Percentiles rank a stretch among this genome's conserved stretches.
Conservation (phyloP, 2,888 invertebrate genomes). For the Xanthorhoe designata region DNA sequence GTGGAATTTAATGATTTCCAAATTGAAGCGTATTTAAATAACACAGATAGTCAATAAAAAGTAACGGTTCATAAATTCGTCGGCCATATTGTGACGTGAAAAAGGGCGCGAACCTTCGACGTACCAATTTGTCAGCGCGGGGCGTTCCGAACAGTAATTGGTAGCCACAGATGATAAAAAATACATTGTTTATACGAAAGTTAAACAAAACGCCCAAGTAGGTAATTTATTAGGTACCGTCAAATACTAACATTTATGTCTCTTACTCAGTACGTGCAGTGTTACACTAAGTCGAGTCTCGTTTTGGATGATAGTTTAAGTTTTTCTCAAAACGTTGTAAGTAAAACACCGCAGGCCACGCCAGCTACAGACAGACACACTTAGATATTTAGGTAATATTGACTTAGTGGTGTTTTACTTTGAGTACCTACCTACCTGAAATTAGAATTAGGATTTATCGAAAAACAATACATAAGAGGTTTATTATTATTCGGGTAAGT, state of each 20-base stretch:
- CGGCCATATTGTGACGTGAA: constrained; percentile 42
- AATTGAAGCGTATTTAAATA: not conserved
- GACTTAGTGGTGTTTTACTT: too few species aligned
- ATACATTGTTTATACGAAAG: constrained; percentile 56
- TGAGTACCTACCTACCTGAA: too few species aligned
- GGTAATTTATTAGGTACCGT: constrained; percentile 35
- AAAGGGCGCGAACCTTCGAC: constrained; percentile 42
- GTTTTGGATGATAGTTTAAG: too few species aligned
- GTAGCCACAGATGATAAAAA: constrained; percentile 58
- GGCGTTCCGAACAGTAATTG: constrained; percentile 76
- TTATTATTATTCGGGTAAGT: too few species aligned
- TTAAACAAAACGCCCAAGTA: constrained; percentile 52
- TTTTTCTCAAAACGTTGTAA: too few species aligned
- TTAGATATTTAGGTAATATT: too few species aligned
- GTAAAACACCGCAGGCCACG: too few species aligned
- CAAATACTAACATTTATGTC: constrained; percentile 37
- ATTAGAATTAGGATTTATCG: too few species aligned
- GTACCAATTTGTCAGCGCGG: constrained; percentile 73
- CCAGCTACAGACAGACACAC: too few species aligned
- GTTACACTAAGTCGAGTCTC: too few species aligned
- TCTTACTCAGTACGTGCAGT: constrained; percentile 10
- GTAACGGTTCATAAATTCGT: constrained; percentile 33
- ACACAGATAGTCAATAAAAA: constrained; percentile 19
- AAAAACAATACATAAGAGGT: too few species aligned
- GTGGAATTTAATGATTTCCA: not conserved